Evolutionary conservation across 1,140 invertebrate species (phyloP), one percentile per base, ranked within the genome.

Genomic region (Leptinotarsa texana): DNA sequence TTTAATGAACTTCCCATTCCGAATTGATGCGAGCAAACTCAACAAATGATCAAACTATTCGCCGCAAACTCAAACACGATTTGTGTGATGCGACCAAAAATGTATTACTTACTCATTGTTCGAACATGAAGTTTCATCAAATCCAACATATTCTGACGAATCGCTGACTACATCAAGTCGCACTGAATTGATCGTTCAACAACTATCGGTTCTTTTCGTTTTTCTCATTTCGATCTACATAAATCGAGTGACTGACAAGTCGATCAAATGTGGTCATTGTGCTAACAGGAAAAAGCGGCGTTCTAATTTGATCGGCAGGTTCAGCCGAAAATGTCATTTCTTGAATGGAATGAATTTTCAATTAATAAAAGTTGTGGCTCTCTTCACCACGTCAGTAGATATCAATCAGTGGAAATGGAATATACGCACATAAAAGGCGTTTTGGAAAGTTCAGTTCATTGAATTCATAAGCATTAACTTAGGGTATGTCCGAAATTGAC

Each of bases 171-270:
- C 51, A 57, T 33, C 33, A 33, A 33, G 33, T 11, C 8, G 2
- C 33, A 33, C 1, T 33, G 33, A 33, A n/a, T 57, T 57, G 11
- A 57, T n/a, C 51, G 51, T 57, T 57, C 51, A 57, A 57, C 13
- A 57, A n/a, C 15, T 57, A 17, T n/a, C 51, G 51, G n/a, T 57
- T n/a, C 51, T 15, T 17, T 15, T n/a, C 13, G 13, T 57, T 57
- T 57, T 57, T n/a, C 51, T 57, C 51, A n/a, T 57, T 57, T 57
- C 51, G 51, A 57, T 57, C n/a, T 57, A 57, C 15, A 57, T 57
- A 57, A 57, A 57, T 57, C 1, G 51, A 57, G 51, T 57, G 13
- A 57, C 51, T 17, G 51, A 57, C 15, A n/a, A 13, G 51, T 57
- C 51, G n/a, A 57, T 57, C 15, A 57, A 13, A 57, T n/a, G 15